Base-by-base conservation (phyloP, 2,888 invertebrate genomes). In the Meghimatium bilineatum region DNA sequence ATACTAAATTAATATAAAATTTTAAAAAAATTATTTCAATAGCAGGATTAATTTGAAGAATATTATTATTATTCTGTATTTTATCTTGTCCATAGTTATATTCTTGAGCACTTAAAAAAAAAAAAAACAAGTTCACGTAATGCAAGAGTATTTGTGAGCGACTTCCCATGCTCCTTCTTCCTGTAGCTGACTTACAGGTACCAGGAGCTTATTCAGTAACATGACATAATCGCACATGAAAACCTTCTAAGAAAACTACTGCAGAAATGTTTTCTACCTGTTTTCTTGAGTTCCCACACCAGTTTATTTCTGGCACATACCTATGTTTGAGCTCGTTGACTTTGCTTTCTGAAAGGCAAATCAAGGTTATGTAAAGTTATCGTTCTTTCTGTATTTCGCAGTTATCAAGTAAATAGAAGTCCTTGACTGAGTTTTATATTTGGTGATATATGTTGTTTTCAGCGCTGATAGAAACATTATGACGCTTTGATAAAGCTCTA, bases 261-360 rank as follows among this genome's bases (percentile, higher is more conserved):
- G 5, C 63, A 66, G 63, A 26, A 29, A 29, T 66, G 29, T 14
- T 29, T 29, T 66, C 26, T 29, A 29, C 63, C 29, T 10, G 29
- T 2, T 66, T n/a, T n/a, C n/a, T 14, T 17, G 26, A 17, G 17
- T 67, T 67, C 67, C 34, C 67, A 67, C 67, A 67, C 56, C 66
- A 67, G 67, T 67, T 67, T 67, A 67, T 67, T 67, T 67, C 34
- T 67, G 34, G 67, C 32, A 34, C 67, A 34, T 67, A 26, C 67
- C 67, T 20, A 20, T 10, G 20, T 29, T 34, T 34, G 20, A 67
- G 14, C 67, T 66, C 6, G 34, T 26, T 63, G 3, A 3, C 60
- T 26, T 63, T n/a, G 23, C n/a, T n/a, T 12, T 5, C 60, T 63
- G 60, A 56, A 63, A 63, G 60, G 60, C 26, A 63, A 63, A 23